Percentiles rank a stretch among this genome's conserved stretches.
Evolutionary conservation across 2,888 invertebrate species (phyloP).

Genomic region (Sphaeridia pumilis): DNA sequence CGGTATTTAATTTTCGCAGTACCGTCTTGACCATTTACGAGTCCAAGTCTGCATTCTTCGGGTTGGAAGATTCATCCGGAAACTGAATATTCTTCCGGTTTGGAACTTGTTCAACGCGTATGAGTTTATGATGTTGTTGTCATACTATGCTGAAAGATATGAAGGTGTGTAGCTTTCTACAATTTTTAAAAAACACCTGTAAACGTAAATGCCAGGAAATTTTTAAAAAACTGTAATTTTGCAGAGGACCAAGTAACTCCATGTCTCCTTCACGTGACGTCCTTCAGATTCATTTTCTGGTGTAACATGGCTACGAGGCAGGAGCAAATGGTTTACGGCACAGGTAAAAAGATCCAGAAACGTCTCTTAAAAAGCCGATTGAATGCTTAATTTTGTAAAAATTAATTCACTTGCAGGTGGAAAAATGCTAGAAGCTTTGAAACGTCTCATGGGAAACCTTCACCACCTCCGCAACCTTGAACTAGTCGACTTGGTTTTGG

Average conservation of each 20-base stretch:
- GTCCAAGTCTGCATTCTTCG: slow-evolving; percentile 57
- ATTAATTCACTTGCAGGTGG: slow-evolving; percentile 37
- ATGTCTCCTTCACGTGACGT: slow-evolving; percentile 42
- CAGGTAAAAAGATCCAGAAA: slow-evolving; percentile 47
- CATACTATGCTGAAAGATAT: slow-evolving; percentile 56
- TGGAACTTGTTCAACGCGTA: slow-evolving; percentile 68
- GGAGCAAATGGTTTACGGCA: slow-evolving; percentile 57
- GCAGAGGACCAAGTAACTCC: slow-evolving; percentile 4
- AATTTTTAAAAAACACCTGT: neutral
- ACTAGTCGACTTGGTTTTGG: slow-evolving; percentile 61
- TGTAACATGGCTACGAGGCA: slow-evolving; percentile 54
- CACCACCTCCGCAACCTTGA: slow-evolving; percentile 52
- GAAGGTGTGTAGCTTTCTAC: slow-evolving; percentile 19
- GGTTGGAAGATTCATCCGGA: slow-evolving; percentile 54
- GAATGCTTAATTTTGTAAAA: neutral
- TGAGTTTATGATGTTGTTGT: slow-evolving; percentile 71
- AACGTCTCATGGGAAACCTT: slow-evolving; percentile 56
- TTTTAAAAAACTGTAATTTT: too few relatives aligned
- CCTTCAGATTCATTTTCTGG: slow-evolving; percentile 58
- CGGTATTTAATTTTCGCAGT: slow-evolving; percentile 42
- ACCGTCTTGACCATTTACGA: slow-evolving; percentile 60
- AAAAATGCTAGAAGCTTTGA: slow-evolving; percentile 53
- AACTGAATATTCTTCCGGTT: slow-evolving; percentile 58
- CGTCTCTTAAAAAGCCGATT: neutral
- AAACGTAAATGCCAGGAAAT: too few relatives aligned